Conservation (phyloP, 2,113 vertebrate genomes). For the Rhineura floridana region DNA sequence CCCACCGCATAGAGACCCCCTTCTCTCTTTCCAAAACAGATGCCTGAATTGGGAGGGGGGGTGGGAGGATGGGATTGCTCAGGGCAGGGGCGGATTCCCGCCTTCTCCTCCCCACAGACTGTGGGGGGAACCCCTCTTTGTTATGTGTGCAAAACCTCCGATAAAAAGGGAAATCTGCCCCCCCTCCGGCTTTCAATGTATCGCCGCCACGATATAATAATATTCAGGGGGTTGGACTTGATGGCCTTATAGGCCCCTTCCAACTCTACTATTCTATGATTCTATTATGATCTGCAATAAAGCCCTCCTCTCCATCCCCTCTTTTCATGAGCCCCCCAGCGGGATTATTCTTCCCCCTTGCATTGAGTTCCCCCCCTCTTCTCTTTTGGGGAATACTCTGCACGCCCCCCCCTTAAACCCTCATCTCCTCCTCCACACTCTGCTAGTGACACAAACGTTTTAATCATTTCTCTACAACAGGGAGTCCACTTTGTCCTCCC, state of each 20-base stretch:
- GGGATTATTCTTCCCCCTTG: background rate
- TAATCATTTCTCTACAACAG: too few relatives aligned
- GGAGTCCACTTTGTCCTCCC: background rate
- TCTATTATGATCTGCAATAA: background rate
- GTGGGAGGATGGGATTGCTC: background rate
- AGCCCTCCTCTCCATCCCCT: background rate
- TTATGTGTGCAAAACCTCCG: background rate
- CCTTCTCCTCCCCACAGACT: too few relatives aligned
- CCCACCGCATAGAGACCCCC: background rate
- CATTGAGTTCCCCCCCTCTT: background rate
- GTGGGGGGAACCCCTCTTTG: too few relatives aligned
- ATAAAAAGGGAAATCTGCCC: background rate
- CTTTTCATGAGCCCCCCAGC: too few relatives aligned
- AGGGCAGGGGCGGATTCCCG: background rate
- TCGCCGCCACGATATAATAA: too few relatives aligned
- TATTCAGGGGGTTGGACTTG: too few relatives aligned
- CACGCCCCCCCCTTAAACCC: too few relatives aligned
- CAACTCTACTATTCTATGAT: too few relatives aligned
- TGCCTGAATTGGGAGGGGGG: conserved; percentile 51
- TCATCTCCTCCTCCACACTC: background rate
- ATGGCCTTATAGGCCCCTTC: too few relatives aligned
- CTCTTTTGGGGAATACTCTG: background rate
- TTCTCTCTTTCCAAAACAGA: conserved; percentile 10
- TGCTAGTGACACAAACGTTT: background rate
- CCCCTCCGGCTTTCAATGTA: background rate